phyloP scores from a whole-genome alignment of 2,888 invertebrate species.

The Aspidapion aeneum region DNA sequence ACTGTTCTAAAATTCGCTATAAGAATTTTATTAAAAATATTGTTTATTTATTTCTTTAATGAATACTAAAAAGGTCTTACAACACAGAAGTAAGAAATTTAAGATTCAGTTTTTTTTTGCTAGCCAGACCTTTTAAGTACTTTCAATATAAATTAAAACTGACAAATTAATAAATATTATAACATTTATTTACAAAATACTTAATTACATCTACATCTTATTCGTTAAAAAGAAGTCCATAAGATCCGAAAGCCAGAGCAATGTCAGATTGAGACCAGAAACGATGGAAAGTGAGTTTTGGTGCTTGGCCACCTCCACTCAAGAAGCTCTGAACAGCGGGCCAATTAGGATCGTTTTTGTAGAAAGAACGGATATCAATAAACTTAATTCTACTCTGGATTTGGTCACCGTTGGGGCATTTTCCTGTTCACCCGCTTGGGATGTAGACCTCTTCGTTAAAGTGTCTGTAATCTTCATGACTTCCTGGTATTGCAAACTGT shows the following conservation, averaged over 20 bases:
- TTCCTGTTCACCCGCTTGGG: slow-evolving; percentile 29
- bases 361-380: slow-evolving; percentile 28
- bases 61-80: too few species aligned
- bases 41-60: too few species aligned
- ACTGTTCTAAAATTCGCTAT: too few species aligned
- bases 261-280: slow-evolving; percentile 34
- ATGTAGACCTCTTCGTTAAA: slow-evolving; percentile 29
- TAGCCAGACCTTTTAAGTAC: too few species aligned
- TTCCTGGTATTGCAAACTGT: slow-evolving; percentile 25
- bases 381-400: slow-evolving; percentile 30
- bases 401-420: slow-evolving; percentile 30
- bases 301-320: slow-evolving; percentile 27
- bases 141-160: too few species aligned
- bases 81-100: too few species aligned
- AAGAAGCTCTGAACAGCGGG: slow-evolving; percentile 27
- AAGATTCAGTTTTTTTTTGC: too few species aligned
- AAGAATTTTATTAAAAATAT: too few species aligned
- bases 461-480: slow-evolving; percentile 26
- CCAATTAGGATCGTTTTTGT: slow-evolving; percentile 30
- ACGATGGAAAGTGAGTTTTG: slow-evolving; percentile 30
- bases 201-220: slow-evolving; percentile 13
- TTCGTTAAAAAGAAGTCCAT: slow-evolving; percentile 31
- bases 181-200: too few species aligned
- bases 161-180: too few species aligned
- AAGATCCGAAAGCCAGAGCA: slow-evolving; percentile 29